phyloP scores from a whole-genome alignment of 2,113 vertebrate genomes.

The Kobus ellipsiprymnus region DNA sequence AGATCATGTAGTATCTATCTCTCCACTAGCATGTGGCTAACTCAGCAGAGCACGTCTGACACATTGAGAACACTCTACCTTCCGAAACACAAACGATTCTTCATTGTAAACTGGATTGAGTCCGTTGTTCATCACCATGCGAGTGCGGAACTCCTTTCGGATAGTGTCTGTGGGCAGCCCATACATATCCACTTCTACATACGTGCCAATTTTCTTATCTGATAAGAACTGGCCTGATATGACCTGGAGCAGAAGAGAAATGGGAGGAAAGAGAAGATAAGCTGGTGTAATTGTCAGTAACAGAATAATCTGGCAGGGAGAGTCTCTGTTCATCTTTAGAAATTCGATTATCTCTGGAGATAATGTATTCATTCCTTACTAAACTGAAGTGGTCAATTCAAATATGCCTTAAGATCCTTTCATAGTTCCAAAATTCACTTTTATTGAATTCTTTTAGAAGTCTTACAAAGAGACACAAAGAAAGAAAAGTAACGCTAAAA shows the following conservation, averaged over 20 bases:
- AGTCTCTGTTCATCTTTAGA: neutral
- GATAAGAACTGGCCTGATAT: conserved; percentile 98
- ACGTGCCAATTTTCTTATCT: conserved; percentile 98
- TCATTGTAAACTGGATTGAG: conserved; percentile 98
- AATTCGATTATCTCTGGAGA: neutral
- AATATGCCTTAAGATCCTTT: neutral
- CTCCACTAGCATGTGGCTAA: neutral
- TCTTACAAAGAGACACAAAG: neutral
- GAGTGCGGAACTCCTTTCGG: conserved; percentile 96
- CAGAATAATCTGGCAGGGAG: neutral
- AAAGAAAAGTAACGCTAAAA: neutral
- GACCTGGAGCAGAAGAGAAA: conserved; percentile 80
- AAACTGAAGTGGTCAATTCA: neutral
- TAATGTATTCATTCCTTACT: neutral
- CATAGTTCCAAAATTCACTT: neutral
- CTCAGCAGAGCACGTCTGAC: neutral
- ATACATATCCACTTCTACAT: conserved; percentile 99
- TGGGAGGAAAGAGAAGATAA: neutral
- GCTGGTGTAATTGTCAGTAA: neutral
- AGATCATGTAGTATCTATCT: neutral
- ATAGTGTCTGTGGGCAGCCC: conserved; percentile 97
- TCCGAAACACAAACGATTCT: conserved; percentile 97
- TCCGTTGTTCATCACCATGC: conserved; percentile 99
- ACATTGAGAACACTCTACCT: conserved; percentile 81
- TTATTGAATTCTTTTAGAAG: neutral